Base-by-base conservation (phyloP, 2,113 vertebrate genomes). In the Chinchilla lanigera region DNA sequence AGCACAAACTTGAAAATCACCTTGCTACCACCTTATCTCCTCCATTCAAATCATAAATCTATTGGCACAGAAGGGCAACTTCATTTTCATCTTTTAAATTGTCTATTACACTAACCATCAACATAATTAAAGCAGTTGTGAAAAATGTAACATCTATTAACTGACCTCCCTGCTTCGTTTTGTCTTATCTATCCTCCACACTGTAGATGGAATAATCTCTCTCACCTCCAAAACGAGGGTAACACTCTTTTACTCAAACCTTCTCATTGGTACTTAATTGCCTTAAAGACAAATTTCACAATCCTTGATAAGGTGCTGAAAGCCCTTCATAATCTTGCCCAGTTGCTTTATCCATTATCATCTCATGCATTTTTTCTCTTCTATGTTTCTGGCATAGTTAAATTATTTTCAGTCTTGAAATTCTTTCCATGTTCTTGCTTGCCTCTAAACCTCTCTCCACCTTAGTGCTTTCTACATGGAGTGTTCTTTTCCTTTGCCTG, bases 1-100 rank as follows among this genome's bases (percentile, higher is more conserved):
- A 94, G 7, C 33, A 92, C n/a, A 95, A 60, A 85, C n/a, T 26
- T 73, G 22, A 52, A 41, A 89, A 75, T 86, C 50, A 81, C 88
- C 63, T 87, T 89, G 11, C 44, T 85, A 54, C n/a, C 24, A 81
- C 47, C 19, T 0, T 44, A 47, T 61, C 17, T 9, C 44, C 41
- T 80, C 33, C 41, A 54, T 8, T 5, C 5, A 88, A 71, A 63
- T 26, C 9, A 93, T 80, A 73, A 50, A 58, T 96, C 38, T 86
- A 19, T 77, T 71, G n/a, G 38, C 63, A 73, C 26, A 56, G 56
- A 63, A 63, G 65, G 44, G 12, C 58, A 86, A 20, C 94, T 83
- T 93, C 82, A 80, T 24, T 4, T 73, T 69, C 71, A 47, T 56
- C 12, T 89, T 33, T 78, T 88, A 85, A 89, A 38, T 78, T 81